Evolutionary conservation across 2,797 vertebrate genomes (phyloP).

Genomic region (Danio albolineatus): DNA sequence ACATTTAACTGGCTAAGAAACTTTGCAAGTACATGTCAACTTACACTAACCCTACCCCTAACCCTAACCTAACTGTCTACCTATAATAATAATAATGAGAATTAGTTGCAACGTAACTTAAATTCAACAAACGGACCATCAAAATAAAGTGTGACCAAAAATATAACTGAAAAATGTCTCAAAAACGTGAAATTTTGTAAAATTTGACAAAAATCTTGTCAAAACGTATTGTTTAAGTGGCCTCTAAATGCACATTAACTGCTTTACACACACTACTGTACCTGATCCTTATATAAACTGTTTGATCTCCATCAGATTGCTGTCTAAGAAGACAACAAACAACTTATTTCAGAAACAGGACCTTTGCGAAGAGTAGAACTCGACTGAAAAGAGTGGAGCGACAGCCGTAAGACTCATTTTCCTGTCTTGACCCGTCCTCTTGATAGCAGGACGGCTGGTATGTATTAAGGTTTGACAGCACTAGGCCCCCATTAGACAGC

Average conservation of each 20-base stretch:
- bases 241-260: not conserved
- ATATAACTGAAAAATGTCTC: no score
- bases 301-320: not conserved
- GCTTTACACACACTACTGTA: not conserved
- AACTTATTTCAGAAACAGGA: not conserved
- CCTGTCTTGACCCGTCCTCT: slow-evolving; percentile 30
- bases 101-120: no score
- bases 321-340: not conserved
- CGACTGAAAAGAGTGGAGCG: not conserved
- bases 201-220: no score
- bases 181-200: no score
- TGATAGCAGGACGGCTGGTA: slow-evolving; percentile 47
- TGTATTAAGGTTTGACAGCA: slow-evolving; percentile 55
- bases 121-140: no score
- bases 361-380: not conserved
- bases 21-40: no score
- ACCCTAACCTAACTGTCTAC: no score
- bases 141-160: no score
- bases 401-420: slow-evolving; percentile 14
- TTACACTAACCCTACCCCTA: no score
- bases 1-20: no score
- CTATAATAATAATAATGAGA: no score
- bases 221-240: no score
- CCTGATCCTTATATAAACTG: not conserved
- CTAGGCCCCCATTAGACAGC: slow-evolving; percentile 48